Evolutionary conservation across 2,113 vertebrate species (phyloP).

Genomic region (Arenaria interpres): DNA sequence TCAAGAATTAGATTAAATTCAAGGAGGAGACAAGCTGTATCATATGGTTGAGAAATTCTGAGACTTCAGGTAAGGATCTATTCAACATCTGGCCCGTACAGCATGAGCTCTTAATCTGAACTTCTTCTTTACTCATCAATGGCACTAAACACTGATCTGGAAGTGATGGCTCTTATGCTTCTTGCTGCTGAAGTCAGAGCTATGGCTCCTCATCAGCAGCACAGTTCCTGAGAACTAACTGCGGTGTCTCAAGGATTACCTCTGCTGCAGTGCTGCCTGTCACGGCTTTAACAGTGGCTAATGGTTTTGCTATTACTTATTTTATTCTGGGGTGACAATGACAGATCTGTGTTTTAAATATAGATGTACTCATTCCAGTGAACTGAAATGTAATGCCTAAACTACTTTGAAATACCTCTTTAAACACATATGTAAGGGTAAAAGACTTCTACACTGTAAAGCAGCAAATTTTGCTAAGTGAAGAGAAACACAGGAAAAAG

Average conservation of each 20-base stretch:
- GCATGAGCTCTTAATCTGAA: not conserved
- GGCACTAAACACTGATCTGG: not conserved
- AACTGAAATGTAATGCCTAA: not conserved
- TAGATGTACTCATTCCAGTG: slow-evolving; percentile 28
- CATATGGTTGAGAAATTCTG: not conserved
- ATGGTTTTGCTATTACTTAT: slow-evolving; percentile 38
- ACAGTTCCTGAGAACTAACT: not conserved
- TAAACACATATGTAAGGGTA: not conserved
- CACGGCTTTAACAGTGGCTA: not conserved
- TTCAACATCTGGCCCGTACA: accelerated
- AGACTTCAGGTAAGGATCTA: not conserved
- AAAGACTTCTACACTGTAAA: not conserved
- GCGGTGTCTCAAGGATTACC: not conserved
- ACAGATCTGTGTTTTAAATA: slow-evolving; percentile 54
- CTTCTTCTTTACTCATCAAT: not conserved
- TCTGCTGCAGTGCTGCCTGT: not conserved
- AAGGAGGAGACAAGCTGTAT: not conserved
- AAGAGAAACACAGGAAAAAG: not conserved
- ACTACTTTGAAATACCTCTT: not conserved
- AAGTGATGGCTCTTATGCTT: not conserved
- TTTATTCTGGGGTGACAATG: slow-evolving; percentile 59
- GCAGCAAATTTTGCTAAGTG: not conserved
- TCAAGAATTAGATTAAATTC: not conserved
- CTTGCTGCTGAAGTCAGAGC: not conserved
- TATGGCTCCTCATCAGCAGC: not conserved